Base-by-base conservation (phyloP, 1,140 invertebrate genomes). In the Leptonema lineaticorne region DNA sequence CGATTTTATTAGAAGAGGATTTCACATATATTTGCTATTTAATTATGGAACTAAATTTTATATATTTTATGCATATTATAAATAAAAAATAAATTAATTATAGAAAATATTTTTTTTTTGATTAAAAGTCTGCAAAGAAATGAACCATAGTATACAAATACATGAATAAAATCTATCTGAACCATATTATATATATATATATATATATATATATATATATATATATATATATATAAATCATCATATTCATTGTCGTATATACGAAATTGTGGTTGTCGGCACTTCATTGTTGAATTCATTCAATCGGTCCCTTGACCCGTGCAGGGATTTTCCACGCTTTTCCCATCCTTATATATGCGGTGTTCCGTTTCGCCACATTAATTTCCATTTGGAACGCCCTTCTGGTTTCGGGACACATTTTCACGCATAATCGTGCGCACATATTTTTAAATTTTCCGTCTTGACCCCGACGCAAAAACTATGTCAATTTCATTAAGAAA, bases 311-410 rank as follows among this genome's bases (percentile, higher is more conserved):
- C 24, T 7, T 53, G 24, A 24, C 9, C 50, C 50, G 50, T 53
- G 22, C 9, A 53, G 24, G 22, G 50, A 53, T 26, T 41, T 53
- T 24, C 50, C 4, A 14, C n/a, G n/a, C 18, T 53, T 53, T 20
- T 26, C 50, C 50, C 50, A 26, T 53, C 6, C 20, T 53, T 26
- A 53, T 41, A 26, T 53, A 26, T 53, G 18, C 50, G 50, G 5
- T 29, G 24, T 30, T 59, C 27, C 50, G 20, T 53, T 59, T 29
- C 33, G 57, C 57, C 14, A 59, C 57, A 59, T 59, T 59, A 59
- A 59, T 59, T 59, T 59, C 26, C 27, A 59, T 59, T n/a, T 53
- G 24, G 22, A 53, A 18, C 48, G 48, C 22, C 48, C 16, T 26
- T 26, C 37, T 2, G 2, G 16, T 3, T 2, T 11, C 16, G 37